Evolutionary conservation across 2,113 vertebrate species (phyloP).

Genomic region (Scortum barcoo): DNA sequence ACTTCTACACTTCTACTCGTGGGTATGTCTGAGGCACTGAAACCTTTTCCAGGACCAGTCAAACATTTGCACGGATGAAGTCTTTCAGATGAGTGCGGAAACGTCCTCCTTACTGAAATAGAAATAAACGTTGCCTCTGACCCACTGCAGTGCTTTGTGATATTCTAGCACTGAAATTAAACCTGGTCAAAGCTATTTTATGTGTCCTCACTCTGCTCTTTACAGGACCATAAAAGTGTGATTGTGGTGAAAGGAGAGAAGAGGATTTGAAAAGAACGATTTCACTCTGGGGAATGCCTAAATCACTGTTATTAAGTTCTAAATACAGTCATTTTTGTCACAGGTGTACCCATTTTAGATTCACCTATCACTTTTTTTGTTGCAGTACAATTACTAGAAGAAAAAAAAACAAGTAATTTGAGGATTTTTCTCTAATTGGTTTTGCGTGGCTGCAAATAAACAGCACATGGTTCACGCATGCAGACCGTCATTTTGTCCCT

Average conservation of each 20-base stretch:
- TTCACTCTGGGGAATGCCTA: not conserved
- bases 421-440: not conserved
- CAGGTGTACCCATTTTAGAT: not conserved
- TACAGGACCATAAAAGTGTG: not conserved
- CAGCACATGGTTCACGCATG: not conserved
- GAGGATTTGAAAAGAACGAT: not conserved
- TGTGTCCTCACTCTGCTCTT: not conserved
- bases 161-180: not conserved
- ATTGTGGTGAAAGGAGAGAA: not conserved
- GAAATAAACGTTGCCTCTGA: not conserved
- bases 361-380: not conserved
- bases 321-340: not conserved
- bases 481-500: not conserved
- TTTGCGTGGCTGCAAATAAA: conserved; percentile 1
- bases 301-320: not conserved
- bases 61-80: not conserved
- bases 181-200: too few species aligned
- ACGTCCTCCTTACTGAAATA: not conserved
- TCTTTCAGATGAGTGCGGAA: too few species aligned
- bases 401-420: not conserved
- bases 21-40: not conserved
- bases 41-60: not conserved
- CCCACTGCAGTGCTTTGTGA: not conserved
- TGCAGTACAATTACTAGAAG: not conserved
- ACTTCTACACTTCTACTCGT: not conserved